Conservation (phyloP, 2,113 vertebrate genomes). For the Hypanus sabinus region DNA sequence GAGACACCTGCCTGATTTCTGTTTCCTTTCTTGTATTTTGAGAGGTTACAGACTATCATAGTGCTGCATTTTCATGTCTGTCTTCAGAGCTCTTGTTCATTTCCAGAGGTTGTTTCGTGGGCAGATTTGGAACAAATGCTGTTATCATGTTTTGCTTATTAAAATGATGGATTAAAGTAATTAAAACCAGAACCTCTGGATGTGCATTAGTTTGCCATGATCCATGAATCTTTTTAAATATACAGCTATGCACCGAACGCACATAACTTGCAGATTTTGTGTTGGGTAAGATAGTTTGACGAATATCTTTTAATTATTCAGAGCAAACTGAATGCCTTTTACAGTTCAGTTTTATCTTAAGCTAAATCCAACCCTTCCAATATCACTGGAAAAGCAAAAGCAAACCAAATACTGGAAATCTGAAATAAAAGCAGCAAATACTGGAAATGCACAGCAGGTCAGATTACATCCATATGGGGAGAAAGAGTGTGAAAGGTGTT, state of each 20-base stretch:
- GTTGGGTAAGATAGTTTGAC: background rate
- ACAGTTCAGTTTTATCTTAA: background rate
- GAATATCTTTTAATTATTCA: slow-evolving; percentile 23
- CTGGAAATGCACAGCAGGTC: too few species aligned
- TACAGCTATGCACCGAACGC: background rate
- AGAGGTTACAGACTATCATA: background rate
- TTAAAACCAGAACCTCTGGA: slow-evolving; percentile 12
- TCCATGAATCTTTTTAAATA: background rate
- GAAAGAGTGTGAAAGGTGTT: too few species aligned
- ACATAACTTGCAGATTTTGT: background rate
- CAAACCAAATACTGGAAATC: too few species aligned
- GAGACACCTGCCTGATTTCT: too few species aligned
- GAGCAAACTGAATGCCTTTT: slow-evolving; percentile 9
- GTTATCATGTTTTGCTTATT: slow-evolving; percentile 16
- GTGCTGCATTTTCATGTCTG: background rate
- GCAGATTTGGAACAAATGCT: background rate
- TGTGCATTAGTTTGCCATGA: slow-evolving; percentile 11
- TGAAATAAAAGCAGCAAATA: too few species aligned
- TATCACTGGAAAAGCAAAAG: background rate
- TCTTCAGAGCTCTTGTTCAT: background rate
- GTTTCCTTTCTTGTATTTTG: too few species aligned
- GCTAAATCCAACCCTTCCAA: background rate
- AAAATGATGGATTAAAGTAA: slow-evolving; percentile 33
- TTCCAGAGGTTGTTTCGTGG: background rate
- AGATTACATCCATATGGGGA: too few species aligned